Evolutionary conservation across 2,113 vertebrate species (phyloP).

Genomic region (Xiphophorus hellerii): DNA sequence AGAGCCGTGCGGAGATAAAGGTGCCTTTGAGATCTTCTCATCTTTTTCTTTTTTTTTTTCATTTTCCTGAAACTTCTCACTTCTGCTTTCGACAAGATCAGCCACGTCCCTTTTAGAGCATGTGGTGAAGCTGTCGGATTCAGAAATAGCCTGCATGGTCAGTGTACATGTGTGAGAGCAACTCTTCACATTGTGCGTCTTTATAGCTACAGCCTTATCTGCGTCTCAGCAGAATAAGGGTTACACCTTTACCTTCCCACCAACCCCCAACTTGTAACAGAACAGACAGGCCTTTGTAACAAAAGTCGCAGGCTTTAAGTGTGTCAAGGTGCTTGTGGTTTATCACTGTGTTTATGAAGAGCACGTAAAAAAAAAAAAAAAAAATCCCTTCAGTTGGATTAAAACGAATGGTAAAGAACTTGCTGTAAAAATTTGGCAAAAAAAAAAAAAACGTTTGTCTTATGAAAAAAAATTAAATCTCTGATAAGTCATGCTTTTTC

Average conservation of each 20-base stretch:
- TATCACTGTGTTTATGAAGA: background rate
- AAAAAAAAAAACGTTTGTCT: background rate
- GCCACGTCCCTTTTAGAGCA: constrained; percentile 70
- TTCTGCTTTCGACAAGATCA: constrained; percentile 83
- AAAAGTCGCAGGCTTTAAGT: constrained; percentile 22
- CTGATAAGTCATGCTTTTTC: constrained; percentile 30
- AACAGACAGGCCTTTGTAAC: constrained; percentile 42
- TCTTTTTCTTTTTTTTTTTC: constrained; percentile 65
- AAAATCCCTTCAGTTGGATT: background rate
- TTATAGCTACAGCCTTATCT: constrained; percentile 76
- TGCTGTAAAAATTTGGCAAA: background rate
- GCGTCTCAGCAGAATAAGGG: constrained; percentile 61
- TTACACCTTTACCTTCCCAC: constrained; percentile 59
- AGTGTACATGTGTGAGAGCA: constrained; percentile 73
- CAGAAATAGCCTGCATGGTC: constrained; percentile 81
- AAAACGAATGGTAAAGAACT: background rate
- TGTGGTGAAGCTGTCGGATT: constrained; percentile 78
- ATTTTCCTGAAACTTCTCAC: constrained; percentile 84
- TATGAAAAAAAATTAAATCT: background rate
- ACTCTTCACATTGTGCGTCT: constrained; percentile 75
- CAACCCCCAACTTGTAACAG: constrained; percentile 49
- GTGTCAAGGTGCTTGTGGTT: constrained; percentile 23
- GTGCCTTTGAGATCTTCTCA: constrained; percentile 68
- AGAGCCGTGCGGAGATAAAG: constrained; percentile 35
- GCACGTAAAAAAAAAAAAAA: background rate